phyloP scores from a whole-genome alignment of 2,888 invertebrate genomes.

The Gisinianus flammeolus region DNA sequence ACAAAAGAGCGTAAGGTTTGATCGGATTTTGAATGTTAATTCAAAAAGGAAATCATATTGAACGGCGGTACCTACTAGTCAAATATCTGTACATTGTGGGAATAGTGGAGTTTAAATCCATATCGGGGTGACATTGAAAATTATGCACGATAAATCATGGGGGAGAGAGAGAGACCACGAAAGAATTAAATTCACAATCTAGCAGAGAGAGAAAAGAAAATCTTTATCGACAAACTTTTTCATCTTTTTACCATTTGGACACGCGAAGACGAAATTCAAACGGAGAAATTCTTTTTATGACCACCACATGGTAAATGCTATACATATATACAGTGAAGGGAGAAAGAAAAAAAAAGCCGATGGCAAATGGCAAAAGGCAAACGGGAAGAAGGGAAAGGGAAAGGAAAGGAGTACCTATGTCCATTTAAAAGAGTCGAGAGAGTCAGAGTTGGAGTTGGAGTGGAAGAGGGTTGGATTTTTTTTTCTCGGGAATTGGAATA shows the following conservation, averaged over 20 bases:
- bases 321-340: not conserved
- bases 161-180: slow-evolving; percentile 21
- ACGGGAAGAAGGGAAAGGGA: not conserved
- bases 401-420: not conserved
- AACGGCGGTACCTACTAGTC: too few relatives aligned
- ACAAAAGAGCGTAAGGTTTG: too few relatives aligned
- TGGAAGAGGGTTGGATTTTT: not conserved
- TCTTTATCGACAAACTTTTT: slow-evolving; percentile 37
- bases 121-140: slow-evolving; percentile 34
- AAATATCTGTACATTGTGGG: too few relatives aligned
- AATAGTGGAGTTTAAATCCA: too few relatives aligned
- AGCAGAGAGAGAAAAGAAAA: not conserved
- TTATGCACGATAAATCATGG: slow-evolving; percentile 34
- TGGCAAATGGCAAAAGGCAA: not conserved
- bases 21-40: too few relatives aligned
- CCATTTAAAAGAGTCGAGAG: not conserved
- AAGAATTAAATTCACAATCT: slow-evolving; percentile 27
- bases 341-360: not conserved
- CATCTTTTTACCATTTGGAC: slow-evolving; percentile 31
- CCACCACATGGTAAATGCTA: slow-evolving; percentile 13
- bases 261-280: not conserved
- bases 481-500: not conserved
- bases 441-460: not conserved
- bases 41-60: too few relatives aligned
- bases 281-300: slow-evolving; percentile 22